These are phyloP conservation scores for Archivesica marissinica DNA, from an alignment of 1,140 invertebrate species.

Conservation along the genomic window DNA sequence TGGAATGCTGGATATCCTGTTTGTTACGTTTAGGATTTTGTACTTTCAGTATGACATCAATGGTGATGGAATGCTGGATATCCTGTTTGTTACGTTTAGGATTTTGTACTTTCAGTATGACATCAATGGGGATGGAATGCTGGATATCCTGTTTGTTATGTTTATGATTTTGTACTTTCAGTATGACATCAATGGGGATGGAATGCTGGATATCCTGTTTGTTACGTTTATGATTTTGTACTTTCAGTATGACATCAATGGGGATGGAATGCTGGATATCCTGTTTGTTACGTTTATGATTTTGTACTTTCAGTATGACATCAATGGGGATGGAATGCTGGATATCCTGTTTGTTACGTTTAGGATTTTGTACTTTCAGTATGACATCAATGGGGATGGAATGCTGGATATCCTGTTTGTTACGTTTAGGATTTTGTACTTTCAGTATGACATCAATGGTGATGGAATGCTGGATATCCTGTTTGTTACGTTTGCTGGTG, in stretches of 20 bases:
- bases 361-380: conserved; percentile 74
- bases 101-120: conserved; percentile 78
- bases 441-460: conserved; percentile 80
- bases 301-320: conserved; percentile 78
- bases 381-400: conserved; percentile 80
- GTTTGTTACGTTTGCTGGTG: conserved; percentile 75
- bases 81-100: conserved; percentile 76
- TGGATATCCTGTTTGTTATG: conserved; percentile 77
- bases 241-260: conserved; percentile 80
- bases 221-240: conserved; percentile 67
- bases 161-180: conserved; percentile 71
- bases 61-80: conserved; percentile 79
- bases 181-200: conserved; percentile 81
- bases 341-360: conserved; percentile 78
- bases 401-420: conserved; percentile 78
- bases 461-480: conserved; percentile 80
- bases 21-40: conserved; percentile 73
- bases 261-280: conserved; percentile 79
- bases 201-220: conserved; percentile 78
- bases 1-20: conserved; percentile 79
- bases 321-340: conserved; percentile 79
- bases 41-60: conserved; percentile 79
- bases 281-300: conserved; percentile 75
- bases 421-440: conserved; percentile 66
- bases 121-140: conserved; percentile 78